Conservation (phyloP, 1,140 invertebrate genomes). For the Hypsibius dujardini region DNA sequence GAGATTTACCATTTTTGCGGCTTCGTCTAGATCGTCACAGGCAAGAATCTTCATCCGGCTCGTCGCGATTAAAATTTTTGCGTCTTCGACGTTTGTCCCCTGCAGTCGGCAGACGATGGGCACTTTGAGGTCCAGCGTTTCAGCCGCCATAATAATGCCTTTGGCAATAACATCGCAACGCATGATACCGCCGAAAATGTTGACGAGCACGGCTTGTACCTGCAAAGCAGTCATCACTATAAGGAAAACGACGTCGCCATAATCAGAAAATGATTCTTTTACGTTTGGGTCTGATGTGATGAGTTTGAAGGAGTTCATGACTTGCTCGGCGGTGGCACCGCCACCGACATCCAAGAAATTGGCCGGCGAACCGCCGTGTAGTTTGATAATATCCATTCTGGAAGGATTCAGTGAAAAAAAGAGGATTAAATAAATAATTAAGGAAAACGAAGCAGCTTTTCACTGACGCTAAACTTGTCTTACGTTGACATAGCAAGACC, state of each 20-base stretch:
- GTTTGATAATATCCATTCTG: conserved; percentile 80
- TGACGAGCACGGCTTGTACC: conserved; percentile 44
- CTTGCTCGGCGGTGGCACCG: conserved; percentile 61
- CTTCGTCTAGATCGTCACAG: conserved; percentile 89
- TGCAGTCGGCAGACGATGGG: conserved; percentile 75
- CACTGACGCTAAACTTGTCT: conserved; percentile 30
- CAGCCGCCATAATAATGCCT: conserved; percentile 74
- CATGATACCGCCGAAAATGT: conserved; percentile 68
- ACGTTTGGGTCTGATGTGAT: conserved; percentile 55
- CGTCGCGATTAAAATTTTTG: conserved; percentile 64
- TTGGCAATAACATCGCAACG: conserved; percentile 86
- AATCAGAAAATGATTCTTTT: conserved; percentile 16
- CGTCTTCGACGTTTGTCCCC: conserved; percentile 85
- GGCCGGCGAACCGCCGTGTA: conserved; percentile 78
- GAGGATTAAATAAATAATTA: neutral
- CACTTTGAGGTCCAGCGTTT: conserved; percentile 64
- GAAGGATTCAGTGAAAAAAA: neutral
- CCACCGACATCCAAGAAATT: conserved; percentile 93
- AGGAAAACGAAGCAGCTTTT: neutral
- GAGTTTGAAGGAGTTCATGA: conserved; percentile 84
- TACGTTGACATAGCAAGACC: conserved; percentile 89
- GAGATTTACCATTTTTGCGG: conserved; percentile 55
- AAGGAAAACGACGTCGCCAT: neutral
- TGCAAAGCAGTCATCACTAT: conserved; percentile 21
- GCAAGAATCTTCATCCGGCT: conserved; percentile 78